Evolutionary conservation across 2,113 vertebrate genomes (phyloP).

Genomic region (Semnopithecus entellus): DNA sequence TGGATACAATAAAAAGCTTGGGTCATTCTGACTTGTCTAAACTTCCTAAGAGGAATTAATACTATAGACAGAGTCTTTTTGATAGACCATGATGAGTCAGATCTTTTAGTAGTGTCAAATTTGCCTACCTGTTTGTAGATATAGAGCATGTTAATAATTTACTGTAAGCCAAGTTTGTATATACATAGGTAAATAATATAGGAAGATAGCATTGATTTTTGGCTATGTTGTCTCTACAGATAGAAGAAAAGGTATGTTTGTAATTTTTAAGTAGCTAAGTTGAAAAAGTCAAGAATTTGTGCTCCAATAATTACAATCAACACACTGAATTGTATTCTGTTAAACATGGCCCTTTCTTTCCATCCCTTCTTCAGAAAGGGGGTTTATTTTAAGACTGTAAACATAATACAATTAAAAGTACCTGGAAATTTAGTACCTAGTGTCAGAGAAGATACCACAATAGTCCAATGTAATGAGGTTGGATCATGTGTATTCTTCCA

Average conservation of each 20-base stretch:
- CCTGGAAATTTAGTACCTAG: constrained; percentile 58
- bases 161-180: not conserved
- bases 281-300: constrained; percentile 18
- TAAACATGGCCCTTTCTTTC: constrained; percentile 36
- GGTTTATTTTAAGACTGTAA: constrained; percentile 53
- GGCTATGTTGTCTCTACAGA: constrained; percentile 9
- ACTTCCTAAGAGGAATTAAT: not conserved
- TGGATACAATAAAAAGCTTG: not conserved
- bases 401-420: constrained; percentile 66
- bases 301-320: not conserved
- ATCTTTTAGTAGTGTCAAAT: not conserved
- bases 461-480: constrained; percentile 72
- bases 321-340: constrained; percentile 7
- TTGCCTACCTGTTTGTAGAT: not conserved
- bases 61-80: not conserved
- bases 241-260: not conserved
- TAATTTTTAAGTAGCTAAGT: constrained; percentile 45
- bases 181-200: not conserved
- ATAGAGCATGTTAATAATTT: not conserved
- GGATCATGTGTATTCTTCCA: constrained; percentile 57
- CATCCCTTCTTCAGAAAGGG: constrained; percentile 26
- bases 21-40: not conserved
- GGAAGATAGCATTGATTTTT: not conserved
- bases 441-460: constrained; percentile 52
- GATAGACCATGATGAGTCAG: not conserved